phyloP scores from a whole-genome alignment of 2,113 vertebrate species.

The Motacilla tschutschensis region DNA sequence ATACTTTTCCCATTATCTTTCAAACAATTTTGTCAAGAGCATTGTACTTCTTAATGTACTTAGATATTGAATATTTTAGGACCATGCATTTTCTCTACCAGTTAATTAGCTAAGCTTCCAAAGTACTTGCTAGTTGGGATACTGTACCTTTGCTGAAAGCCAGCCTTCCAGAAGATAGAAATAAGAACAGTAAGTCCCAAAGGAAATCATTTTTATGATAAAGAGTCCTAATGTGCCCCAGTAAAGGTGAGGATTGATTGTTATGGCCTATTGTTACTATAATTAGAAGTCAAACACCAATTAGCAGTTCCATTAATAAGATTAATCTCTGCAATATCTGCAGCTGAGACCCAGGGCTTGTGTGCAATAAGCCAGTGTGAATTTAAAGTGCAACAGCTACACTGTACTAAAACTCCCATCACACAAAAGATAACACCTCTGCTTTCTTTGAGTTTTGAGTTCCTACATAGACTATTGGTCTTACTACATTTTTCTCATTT shows the following conservation, averaged over 20 bases:
- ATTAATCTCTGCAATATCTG: conserved; percentile 64
- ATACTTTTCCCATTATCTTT: conserved; percentile 6
- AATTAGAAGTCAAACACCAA: conserved; percentile 68
- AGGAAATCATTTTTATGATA: conserved; percentile 53
- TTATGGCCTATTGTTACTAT: conserved; percentile 63
- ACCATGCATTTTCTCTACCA: conserved; percentile 9
- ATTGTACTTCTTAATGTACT: background rate
- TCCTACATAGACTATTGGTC: background rate
- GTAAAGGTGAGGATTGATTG: conserved; percentile 53
- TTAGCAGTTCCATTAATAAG: conserved; percentile 66
- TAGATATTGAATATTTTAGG: conserved; percentile 16
- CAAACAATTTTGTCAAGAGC: conserved; percentile 33
- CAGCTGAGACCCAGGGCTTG: conserved; percentile 53
- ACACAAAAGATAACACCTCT: background rate
- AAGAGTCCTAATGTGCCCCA: conserved; percentile 39
- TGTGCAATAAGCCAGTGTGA: conserved; percentile 5
- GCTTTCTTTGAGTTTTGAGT: background rate
- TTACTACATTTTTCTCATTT: background rate
- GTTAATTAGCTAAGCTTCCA: conserved; percentile 42
- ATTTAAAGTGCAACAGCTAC: conserved; percentile 33
- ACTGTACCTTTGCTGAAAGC: conserved; percentile 8
- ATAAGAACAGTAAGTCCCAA: conserved; percentile 28
- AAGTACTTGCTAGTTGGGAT: conserved; percentile 14
- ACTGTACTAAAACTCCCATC: background rate
- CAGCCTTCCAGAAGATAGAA: conserved; percentile 34